Conservation (phyloP, 2,113 vertebrate species). For the Lasiurus cinereus region DNA sequence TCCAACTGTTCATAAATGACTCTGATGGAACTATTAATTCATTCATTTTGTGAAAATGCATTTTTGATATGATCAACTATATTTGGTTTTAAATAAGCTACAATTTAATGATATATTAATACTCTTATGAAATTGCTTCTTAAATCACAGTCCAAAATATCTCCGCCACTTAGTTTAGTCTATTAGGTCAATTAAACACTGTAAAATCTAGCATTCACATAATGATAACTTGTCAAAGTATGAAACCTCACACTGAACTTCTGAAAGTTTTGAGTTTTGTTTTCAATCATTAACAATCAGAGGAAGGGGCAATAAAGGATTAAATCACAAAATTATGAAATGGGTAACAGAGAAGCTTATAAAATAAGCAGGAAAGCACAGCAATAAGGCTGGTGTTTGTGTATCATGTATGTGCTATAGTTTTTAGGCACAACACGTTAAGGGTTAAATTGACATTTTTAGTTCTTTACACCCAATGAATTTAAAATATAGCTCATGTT, state of each 20-base stretch:
- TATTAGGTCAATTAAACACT: constrained; percentile 1
- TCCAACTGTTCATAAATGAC: constrained; percentile 46
- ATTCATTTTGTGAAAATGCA: constrained; percentile 69
- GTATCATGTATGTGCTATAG: constrained; percentile 61
- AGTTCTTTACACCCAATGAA: constrained; percentile 48
- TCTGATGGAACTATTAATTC: constrained; percentile 64
- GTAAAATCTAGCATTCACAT: constrained; percentile 68
- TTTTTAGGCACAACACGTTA: constrained; percentile 85
- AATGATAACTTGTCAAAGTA: constrained; percentile 42
- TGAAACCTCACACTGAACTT: constrained; percentile 42
- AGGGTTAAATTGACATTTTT: constrained; percentile 69
- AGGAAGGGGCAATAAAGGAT: background rate
- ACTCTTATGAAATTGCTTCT: constrained; percentile 22
- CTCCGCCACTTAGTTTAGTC: background rate
- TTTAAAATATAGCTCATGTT: constrained; percentile 70
- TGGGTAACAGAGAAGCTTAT: constrained; percentile 59
- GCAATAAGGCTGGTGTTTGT: constrained; percentile 68
- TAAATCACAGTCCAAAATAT: constrained; percentile 49
- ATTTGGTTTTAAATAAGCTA: constrained; percentile 77
- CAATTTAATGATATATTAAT: constrained; percentile 77
- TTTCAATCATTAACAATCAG: constrained; percentile 62
- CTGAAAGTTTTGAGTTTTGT: constrained; percentile 39
- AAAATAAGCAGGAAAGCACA: constrained; percentile 62
- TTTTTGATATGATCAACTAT: constrained; percentile 58
- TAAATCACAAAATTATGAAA: constrained; percentile 68